Evolutionary conservation across 2,113 vertebrate species (phyloP).

Genomic region (Campylorhamphus procurvoides): DNA sequence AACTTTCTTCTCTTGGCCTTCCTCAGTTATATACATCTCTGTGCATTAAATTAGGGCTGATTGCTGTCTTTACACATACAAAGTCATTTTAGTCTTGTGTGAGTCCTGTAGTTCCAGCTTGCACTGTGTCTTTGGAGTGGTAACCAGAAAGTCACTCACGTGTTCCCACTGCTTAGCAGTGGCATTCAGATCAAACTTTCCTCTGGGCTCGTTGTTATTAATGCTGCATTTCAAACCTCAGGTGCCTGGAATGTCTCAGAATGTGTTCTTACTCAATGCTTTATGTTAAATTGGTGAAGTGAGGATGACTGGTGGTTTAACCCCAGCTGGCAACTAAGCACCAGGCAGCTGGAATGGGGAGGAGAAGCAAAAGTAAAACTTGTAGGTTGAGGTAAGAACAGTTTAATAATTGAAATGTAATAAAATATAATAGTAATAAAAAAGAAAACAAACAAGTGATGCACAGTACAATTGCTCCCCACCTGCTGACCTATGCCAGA

Average conservation of each 20-base stretch:
- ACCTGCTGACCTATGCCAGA: not conserved
- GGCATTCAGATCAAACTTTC: not conserved
- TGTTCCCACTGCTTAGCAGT: not conserved
- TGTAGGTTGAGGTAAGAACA: not conserved
- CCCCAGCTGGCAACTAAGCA: not conserved
- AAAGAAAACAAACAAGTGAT: not conserved
- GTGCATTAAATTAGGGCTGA: fast-evolving
- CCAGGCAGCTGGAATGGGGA: not conserved
- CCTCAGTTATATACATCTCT: fast-evolving
- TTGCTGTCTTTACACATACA: not conserved
- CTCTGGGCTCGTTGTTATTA: not conserved
- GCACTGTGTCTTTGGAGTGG: not conserved
- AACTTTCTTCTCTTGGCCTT: not conserved
- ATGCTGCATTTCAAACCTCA: not conserved
- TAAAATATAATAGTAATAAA: not conserved
- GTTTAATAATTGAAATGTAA: not conserved
- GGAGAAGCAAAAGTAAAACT: not conserved
- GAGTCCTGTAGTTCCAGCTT: not conserved
- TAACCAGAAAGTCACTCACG: not conserved
- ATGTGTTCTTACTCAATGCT: not conserved
- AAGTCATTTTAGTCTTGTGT: not conserved
- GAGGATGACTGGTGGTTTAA: not conserved
- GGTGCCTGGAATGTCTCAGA: not conserved
- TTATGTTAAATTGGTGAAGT: not conserved
- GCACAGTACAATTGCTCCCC: not conserved